Evolutionary conservation across 2,113 vertebrate genomes (phyloP).

Genomic region (Lycaon pictus): DNA sequence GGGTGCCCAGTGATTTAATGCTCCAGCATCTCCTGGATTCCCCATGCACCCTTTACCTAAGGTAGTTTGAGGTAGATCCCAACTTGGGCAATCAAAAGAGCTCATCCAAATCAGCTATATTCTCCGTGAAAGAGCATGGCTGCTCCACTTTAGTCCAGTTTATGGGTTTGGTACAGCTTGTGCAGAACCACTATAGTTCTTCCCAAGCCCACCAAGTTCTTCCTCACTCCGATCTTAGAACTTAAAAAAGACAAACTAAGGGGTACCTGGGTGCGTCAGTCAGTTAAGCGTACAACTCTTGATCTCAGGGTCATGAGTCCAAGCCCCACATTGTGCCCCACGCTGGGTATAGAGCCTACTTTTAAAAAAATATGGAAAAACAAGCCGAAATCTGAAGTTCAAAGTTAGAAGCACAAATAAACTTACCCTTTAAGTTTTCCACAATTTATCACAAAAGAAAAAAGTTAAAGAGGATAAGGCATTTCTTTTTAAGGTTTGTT

Average conservation of each 20-base stretch:
- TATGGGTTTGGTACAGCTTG: not conserved
- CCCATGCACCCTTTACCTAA: rapidly evolving
- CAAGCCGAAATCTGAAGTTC: not conserved
- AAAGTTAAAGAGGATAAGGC: not conserved
- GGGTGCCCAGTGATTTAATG: not conserved
- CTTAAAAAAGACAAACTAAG: not conserved
- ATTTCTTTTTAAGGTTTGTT: not conserved
- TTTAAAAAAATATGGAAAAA: not conserved
- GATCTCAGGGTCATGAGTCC: not conserved
- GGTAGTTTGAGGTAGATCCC: not conserved
- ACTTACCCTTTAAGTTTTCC: not conserved
- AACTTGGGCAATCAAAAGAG: not conserved
- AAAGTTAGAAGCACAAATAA: not conserved
- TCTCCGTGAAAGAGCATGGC: not conserved
- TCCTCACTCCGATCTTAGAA: not conserved
- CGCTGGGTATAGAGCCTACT: too few species aligned
- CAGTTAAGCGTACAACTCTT: not conserved
- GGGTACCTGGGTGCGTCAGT: not conserved
- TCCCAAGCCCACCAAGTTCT: not conserved
- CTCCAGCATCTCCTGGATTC: not conserved
- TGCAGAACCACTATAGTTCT: not conserved
- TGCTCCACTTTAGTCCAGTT: not conserved
- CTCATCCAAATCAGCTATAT: not conserved
- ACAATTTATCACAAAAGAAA: not conserved
- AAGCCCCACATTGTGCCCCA: too few species aligned